These are phyloP conservation scores for Euphydryas editha DNA, from an alignment of 2,888 invertebrate species.

Conservation along the genomic window DNA sequence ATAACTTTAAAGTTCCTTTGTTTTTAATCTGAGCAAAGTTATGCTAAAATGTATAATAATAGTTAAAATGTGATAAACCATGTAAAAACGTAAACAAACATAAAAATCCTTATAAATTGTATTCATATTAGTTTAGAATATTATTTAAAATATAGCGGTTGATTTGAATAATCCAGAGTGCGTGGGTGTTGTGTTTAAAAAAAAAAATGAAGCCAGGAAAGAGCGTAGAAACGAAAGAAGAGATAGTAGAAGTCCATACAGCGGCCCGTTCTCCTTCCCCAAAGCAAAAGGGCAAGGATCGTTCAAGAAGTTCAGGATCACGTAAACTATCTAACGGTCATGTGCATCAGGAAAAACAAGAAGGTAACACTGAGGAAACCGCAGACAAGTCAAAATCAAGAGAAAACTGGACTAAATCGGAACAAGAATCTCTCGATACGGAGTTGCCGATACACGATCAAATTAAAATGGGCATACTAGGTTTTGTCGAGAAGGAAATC, in stretches of 20 bases:
- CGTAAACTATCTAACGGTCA: constrained; percentile 75
- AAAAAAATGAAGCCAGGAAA: constrained; percentile 71
- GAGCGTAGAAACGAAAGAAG: constrained; percentile 67
- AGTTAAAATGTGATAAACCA: constrained; percentile 39
- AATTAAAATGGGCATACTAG: constrained; percentile 79
- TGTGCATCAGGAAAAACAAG: constrained; percentile 47
- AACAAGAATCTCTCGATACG: constrained; percentile 81
- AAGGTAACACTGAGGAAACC: constrained; percentile 49
- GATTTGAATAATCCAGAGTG: constrained; percentile 4
- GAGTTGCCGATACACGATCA: constrained; percentile 84
- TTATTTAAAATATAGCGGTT: background rate
- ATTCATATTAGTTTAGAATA: background rate
- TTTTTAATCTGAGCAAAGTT: constrained; percentile 48
- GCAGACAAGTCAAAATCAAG: constrained; percentile 66
- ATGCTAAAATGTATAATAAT: constrained; percentile 50
- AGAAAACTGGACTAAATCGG: constrained; percentile 78
- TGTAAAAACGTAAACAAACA: constrained; percentile 28
- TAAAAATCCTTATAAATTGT: background rate
- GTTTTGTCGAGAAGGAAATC: constrained; percentile 80
- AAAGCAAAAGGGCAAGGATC: constrained; percentile 61
- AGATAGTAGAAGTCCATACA: constrained; percentile 75
- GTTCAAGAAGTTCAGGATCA: constrained; percentile 66
- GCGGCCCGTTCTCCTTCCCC: constrained; percentile 74
- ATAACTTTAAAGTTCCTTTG: constrained; percentile 44
- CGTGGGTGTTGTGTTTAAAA: constrained; percentile 14